A percentile compares a stretch with the other conserved stretches of the same genome.
phyloP scores from a whole-genome alignment of 1,140 invertebrate species.

The Drosophila mauritiana region DNA sequence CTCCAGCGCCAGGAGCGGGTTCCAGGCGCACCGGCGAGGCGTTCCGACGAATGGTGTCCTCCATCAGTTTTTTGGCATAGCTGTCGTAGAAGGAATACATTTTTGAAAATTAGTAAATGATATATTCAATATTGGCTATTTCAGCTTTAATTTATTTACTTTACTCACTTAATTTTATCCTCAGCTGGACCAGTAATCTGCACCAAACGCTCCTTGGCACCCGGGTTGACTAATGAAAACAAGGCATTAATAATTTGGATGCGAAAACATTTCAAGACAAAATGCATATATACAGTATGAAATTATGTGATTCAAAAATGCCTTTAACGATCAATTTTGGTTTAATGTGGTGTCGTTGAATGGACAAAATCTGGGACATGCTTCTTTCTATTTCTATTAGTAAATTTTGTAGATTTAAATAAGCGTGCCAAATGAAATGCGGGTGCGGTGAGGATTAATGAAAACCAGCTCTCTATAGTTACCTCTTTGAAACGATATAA shows the following conservation, averaged over 20 bases:
- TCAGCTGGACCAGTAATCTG: conserved; percentile 96
- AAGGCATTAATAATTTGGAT: neutral
- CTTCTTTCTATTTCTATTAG: conserved; percentile 3
- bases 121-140: too few species aligned
- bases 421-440: conserved; percentile 25
- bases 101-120: neutral
- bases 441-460: conserved; percentile 3
- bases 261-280: neutral
- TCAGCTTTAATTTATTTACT: conserved; percentile 2
- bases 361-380: neutral
- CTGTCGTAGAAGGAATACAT: conserved; percentile 85
- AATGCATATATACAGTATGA: neutral
- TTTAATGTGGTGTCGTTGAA: too few species aligned
- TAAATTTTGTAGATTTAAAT: neutral
- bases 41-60: conserved; percentile 96
- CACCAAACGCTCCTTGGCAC: conserved; percentile 95
- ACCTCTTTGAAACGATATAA: conserved; percentile 99
- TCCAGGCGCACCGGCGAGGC: conserved; percentile 93
- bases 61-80: conserved; percentile 95
- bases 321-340: too few species aligned
- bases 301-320: neutral
- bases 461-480: conserved; percentile 84
- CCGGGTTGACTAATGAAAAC: conserved; percentile 90
- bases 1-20: conserved; percentile 80
- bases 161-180: conserved; percentile 94